Base-by-base conservation (phyloP, 2,113 vertebrate species). In the Scophthalmus maximus region DNA sequence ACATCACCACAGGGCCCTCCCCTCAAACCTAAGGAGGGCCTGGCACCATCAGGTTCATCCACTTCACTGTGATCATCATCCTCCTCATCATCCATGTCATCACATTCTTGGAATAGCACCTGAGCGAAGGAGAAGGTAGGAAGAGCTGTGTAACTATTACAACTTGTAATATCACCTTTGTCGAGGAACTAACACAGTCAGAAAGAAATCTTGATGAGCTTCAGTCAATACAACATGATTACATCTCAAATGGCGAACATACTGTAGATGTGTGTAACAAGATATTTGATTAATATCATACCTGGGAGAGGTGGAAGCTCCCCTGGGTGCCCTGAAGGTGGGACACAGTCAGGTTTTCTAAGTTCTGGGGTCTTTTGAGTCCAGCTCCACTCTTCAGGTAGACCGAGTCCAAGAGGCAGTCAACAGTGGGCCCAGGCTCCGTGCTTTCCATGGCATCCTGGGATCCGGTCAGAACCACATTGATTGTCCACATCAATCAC, bases 371-470 rank as follows among this genome's bases (percentile, higher is more conserved):
- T 72, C 49, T 80, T 56, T 78, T 67, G 22, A 52, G 62, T 50
- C 72, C 86, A 62, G 72, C 49, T 55, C 70, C 85, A 23, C 81
- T 86, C 76, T 73, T 89, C 64, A 94, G 81, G 68, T 91, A 92
- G 18, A 90, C 1, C 0, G 94, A 92, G 65, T 92, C 88, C 50
- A 94, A 26, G 0, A 26, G 82, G 29, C 75, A 79, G 17, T 88
- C 70, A 59, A 34, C 61, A 1, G 7, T 14, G 3, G 1, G 30
- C 15, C 65, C 76, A 0, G 75, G 51, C 25, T 89, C 79, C 26
- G 87, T 77, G 71, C 63, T 65, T 79, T 92, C 64, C 89, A 85
- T 10, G 23, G 85, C 78, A 74, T 89, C 85, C 93, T 96, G 74
- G 25, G 1, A 73, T 70, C 30, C 27, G 57, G 58, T 34, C 8